Conservation (phyloP, 2,888 invertebrate genomes). For the Notocelia uddmanniana region DNA sequence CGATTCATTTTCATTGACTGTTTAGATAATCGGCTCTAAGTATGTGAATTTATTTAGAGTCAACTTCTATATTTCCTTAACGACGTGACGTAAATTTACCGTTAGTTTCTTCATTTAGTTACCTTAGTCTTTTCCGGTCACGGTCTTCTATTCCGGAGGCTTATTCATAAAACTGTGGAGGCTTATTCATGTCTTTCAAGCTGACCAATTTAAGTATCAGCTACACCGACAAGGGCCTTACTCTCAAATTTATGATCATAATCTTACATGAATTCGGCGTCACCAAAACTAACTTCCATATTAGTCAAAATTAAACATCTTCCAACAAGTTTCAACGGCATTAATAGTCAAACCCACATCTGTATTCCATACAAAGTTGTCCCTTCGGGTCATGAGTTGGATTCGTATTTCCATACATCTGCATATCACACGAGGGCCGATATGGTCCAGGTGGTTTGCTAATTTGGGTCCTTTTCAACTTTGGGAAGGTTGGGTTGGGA, state of each 20-base stretch:
- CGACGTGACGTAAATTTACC: too few species aligned
- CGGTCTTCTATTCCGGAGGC: too few species aligned
- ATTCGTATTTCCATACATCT: constrained; percentile 68
- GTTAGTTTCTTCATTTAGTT: too few species aligned
- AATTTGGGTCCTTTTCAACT: constrained; percentile 24
- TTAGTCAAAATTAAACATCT: constrained; percentile 36
- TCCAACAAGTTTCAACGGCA: constrained; percentile 54
- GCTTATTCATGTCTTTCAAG: too few species aligned
- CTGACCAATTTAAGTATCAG: too few species aligned
- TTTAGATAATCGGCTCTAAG: too few species aligned
- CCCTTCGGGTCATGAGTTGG: constrained; percentile 68
- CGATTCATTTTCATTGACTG: too few species aligned
- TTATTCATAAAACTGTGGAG: too few species aligned
- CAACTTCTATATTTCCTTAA: too few species aligned
- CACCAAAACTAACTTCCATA: constrained; percentile 4
- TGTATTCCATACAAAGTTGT: constrained; percentile 69
- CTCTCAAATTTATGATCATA: neutral
- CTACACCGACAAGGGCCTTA: too few species aligned
- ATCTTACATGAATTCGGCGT: neutral
- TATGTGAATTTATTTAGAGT: too few species aligned
- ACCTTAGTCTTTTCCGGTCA: too few species aligned
- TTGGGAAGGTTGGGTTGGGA: neutral
- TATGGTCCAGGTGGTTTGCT: constrained; percentile 39
- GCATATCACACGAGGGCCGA: constrained; percentile 65
- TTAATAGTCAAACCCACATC: constrained; percentile 80